Conservation (phyloP, 2,888 invertebrate species). For the Eristalis arbustorum region DNA sequence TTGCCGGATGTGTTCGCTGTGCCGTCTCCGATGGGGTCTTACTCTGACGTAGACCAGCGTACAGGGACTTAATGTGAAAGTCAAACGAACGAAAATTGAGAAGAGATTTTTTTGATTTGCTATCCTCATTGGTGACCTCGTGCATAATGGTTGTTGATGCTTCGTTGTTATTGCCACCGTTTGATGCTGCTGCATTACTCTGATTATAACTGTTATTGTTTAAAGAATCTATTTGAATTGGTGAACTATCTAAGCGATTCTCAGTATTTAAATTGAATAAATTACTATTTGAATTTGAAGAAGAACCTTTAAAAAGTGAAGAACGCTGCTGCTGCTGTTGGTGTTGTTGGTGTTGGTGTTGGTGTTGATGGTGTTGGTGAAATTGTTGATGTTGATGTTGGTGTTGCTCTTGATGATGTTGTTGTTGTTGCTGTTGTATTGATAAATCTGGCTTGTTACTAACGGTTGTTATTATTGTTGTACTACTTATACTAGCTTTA, state of each 20-base stretch:
- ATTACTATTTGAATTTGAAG: constrained; percentile 71
- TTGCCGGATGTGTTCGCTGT: constrained; percentile 18
- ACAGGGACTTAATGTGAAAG: constrained; percentile 79
- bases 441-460: constrained; percentile 78
- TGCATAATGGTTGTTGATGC: constrained; percentile 27
- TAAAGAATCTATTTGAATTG: constrained; percentile 76
- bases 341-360: constrained; percentile 70
- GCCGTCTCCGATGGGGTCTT: constrained; percentile 54
- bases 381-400: background rate
- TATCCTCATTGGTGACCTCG: constrained; percentile 23
- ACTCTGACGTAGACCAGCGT: constrained; percentile 77
- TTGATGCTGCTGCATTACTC: constrained; percentile 63
- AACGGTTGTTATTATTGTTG: constrained; percentile 80
- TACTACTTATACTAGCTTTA: constrained; percentile 81
- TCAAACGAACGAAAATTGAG: constrained; percentile 80
- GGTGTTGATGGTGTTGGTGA: constrained; percentile 70
- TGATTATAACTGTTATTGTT: constrained; percentile 74
- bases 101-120: constrained; percentile 74
- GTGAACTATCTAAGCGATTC: constrained; percentile 76
- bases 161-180: constrained; percentile 64
- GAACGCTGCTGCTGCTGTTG: constrained; percentile 70
- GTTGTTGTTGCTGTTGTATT: constrained; percentile 74
- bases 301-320: constrained; percentile 66
- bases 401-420: constrained; percentile 71
- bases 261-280: constrained; percentile 71